A percentile compares a stretch with the other conserved stretches of the same genome.
phyloP scores from a whole-genome alignment of 2,888 invertebrate species.

The Strigamia transsilvanica region DNA sequence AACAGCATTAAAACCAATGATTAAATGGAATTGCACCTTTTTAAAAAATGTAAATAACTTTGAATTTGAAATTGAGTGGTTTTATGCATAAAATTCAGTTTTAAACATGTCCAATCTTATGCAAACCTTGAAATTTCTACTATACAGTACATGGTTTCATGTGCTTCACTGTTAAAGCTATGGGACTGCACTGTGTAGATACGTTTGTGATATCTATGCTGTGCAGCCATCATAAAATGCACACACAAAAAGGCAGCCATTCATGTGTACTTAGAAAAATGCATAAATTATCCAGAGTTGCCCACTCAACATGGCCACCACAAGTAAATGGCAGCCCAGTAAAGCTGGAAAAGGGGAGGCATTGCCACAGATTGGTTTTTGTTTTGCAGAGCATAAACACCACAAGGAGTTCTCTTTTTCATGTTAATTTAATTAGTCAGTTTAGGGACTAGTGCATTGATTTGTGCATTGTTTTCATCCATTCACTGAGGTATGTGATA shows the following conservation, averaged over 20 bases:
- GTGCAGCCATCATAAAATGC: constrained; percentile 17
- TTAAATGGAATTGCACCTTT: no score
- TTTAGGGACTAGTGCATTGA: no score
- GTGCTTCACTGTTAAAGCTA: background rate
- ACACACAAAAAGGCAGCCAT: constrained; percentile 22
- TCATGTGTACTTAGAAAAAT: background rate
- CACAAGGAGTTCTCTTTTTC: no score
- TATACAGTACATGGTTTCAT: background rate
- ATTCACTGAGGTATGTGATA: no score
- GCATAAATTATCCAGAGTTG: background rate
- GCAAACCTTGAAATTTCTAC: background rate
- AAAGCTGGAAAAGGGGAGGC: no score
- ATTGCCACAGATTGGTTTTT: no score
- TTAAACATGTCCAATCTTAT: background rate
- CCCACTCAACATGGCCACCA: background rate
- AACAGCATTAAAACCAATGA: no score
- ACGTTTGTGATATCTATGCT: constrained; percentile 15
- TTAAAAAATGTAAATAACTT: no score
- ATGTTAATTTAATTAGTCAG: no score
- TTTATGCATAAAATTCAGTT: background rate
- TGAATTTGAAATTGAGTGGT: background rate
- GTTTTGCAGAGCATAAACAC: no score
- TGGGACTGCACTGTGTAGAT: background rate
- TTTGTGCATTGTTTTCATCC: no score
- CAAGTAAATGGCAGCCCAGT: no score